phyloP scores from a whole-genome alignment of 2,888 invertebrate species.

The Lithosia quadra region DNA sequence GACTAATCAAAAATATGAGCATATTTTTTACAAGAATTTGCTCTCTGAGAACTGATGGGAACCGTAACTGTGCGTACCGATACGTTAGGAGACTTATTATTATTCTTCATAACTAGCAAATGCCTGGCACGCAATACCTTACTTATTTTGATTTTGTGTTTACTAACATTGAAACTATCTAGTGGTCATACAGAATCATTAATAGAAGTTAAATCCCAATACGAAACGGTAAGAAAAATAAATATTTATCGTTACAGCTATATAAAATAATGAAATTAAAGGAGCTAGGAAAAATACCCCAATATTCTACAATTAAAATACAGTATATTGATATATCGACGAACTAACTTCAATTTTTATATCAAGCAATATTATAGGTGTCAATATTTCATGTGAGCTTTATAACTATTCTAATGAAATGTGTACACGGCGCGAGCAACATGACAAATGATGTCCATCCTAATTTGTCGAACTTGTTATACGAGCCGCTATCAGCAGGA shows the following conservation, averaged over 20 bases:
- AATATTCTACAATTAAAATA: constrained; percentile 16
- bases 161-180: background rate
- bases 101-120: too few species aligned
- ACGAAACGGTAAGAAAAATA: background rate
- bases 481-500: constrained; percentile 72
- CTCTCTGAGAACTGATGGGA: too few species aligned
- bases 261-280: background rate
- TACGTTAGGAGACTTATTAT: too few species aligned
- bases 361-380: constrained; percentile 40
- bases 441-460: constrained; percentile 77
- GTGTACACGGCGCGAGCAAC: constrained; percentile 52
- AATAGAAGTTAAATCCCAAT: background rate
- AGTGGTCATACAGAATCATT: background rate
- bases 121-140: background rate
- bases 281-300: constrained; percentile 15
- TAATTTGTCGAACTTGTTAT: constrained; percentile 77
- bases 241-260: background rate
- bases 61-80: too few species aligned
- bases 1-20: too few species aligned
- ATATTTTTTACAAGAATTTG: too few species aligned
- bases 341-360: constrained; percentile 26
- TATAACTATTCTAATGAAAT: constrained; percentile 66
- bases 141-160: background rate
- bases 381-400: constrained; percentile 66
- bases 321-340: constrained; percentile 6